These are phyloP conservation scores for Stenichneumon culpator DNA, from an alignment of 2,888 invertebrate genomes.

Conservation along the genomic window DNA sequence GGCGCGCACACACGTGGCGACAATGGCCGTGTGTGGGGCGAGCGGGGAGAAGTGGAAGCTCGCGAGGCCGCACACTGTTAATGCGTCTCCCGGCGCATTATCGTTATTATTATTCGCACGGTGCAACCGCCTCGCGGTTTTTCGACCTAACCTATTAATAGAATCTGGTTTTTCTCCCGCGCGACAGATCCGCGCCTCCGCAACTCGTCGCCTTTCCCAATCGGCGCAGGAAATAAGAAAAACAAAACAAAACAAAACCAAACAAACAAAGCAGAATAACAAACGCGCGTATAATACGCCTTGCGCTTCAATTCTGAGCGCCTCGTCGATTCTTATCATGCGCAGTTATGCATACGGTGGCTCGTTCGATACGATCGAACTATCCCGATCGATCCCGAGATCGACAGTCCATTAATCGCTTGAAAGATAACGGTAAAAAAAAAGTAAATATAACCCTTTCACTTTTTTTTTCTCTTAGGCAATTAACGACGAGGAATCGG, in stretches of 20 bases:
- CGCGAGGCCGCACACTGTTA: conserved; percentile 49
- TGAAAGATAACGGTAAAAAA: not conserved
- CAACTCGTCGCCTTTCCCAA: conserved; percentile 8
- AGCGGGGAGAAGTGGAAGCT: not conserved
- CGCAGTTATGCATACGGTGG: not conserved
- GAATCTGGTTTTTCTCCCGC: conserved; percentile 56
- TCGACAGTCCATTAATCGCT: conserved; percentile 23
- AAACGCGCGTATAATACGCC: not conserved
- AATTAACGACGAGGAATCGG: not conserved
- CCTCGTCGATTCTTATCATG: not conserved
- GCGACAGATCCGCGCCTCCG: conserved; percentile 13
- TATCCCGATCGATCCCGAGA: not conserved
- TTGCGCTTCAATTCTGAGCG: not conserved
- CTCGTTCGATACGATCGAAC: not conserved
- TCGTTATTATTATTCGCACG: conserved; percentile 61
- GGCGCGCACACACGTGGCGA: not conserved
- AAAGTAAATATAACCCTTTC: not conserved
- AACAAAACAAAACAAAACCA: not conserved
- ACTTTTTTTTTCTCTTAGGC: not conserved
- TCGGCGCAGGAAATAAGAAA: not conserved
- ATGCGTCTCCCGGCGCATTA: conserved; percentile 56
- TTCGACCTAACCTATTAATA: conserved; percentile 63
- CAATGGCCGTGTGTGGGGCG: not conserved
- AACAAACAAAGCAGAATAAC: not conserved
- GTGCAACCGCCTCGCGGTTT: conserved; percentile 60